Conservation (phyloP, 2,797 vertebrate species). For the Todus mexicanus region DNA sequence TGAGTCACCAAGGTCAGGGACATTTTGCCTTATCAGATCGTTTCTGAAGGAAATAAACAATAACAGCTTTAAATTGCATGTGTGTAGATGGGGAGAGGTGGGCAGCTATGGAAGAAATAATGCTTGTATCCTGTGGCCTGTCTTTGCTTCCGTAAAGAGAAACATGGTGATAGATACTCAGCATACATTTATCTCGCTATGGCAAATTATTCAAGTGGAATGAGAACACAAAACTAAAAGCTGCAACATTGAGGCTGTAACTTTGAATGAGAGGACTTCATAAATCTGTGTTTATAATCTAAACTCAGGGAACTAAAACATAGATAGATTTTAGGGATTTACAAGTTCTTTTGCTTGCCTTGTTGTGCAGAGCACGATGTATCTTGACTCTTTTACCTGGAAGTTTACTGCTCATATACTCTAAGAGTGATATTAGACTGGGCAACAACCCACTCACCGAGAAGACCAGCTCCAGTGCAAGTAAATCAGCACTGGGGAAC, state of each 20-base stretch:
- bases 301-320: not conserved
- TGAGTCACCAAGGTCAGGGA: not conserved
- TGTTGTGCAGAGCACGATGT: not conserved
- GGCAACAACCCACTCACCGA: not conserved
- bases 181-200: not conserved
- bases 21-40: not conserved
- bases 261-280: not conserved
- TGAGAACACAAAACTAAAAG: not conserved
- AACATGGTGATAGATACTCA: not conserved
- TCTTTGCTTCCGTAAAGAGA: not conserved
- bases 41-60: not conserved
- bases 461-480: too few relatives aligned
- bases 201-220: not conserved
- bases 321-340: not conserved
- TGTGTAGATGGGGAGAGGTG: not conserved
- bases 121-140: not conserved
- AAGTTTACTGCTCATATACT: not conserved
- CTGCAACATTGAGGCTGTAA: not conserved
- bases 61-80: not conserved
- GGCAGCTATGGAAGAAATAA: not conserved
- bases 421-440: not conserved
- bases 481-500: too few relatives aligned
- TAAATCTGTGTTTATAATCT: not conserved
- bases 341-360: not conserved
- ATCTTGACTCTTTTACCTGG: not conserved